Evolutionary conservation across 2,888 invertebrate species (phyloP), one percentile per base, ranked within the genome.

Genomic region (Cerastis rubricosa): DNA sequence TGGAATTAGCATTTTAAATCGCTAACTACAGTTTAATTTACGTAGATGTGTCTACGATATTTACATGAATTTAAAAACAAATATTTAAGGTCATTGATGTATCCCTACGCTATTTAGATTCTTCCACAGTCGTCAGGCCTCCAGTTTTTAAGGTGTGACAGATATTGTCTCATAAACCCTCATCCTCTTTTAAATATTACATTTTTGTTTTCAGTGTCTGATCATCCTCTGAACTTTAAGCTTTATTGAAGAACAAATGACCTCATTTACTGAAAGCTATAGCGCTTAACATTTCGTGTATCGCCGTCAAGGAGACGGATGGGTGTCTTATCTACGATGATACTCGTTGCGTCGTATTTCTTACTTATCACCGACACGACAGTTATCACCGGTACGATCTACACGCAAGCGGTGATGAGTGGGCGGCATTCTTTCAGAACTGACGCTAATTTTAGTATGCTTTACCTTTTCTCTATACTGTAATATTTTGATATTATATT

Each of bases 331-430:
- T 77, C 79, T 43, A 40, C 22, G 35, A 49, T 65, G 73, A 81
- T 87, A 77, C 64, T 49, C 63, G 81, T 79, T 76, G 74, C 80
- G 35, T 78, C 87, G 87, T 89, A 80, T 79, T 76, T 83, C 87
- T 87, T 74, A 25, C 77, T 79, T 81, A 89, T 83, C 89, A 70
- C 51, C 66, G 64, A 71, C 76, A 61, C 66, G 72, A 57, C 71
- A 71, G 78, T 65, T 68, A 81, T 81, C 74, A 67, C 69, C 57
- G 51, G 69, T 43, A 66, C 74, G 74, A 61, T 67, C 71, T 63
- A 51, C 87, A 89, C 88, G 87, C 87, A 40, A 89, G 40, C 59
- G 11, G 51, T 72, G 73, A 83, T 78, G 71, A 80, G 25, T 43
- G 19, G 68, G 65, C 49, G 49, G 65, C 49, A 43, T 69, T 51